Evolutionary conservation across 2,113 vertebrate genomes (phyloP).

Genomic region (Pituophis catenifer): DNA sequence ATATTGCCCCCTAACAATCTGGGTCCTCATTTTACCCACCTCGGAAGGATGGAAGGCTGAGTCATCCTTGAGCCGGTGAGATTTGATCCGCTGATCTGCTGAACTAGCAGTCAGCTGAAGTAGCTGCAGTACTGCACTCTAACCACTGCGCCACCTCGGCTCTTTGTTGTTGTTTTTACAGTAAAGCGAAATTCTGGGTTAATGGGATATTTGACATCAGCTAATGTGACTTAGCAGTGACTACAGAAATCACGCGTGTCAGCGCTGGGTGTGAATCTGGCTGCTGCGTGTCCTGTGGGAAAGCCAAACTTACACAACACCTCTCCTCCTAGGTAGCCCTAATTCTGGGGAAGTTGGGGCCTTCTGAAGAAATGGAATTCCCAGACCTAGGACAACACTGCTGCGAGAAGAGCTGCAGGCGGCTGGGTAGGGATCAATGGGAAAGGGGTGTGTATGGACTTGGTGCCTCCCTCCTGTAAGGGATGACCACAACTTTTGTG

Average conservation of each 20-base stretch:
- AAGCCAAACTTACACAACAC: neutral
- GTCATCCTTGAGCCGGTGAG: too few species aligned
- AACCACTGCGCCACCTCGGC: too few species aligned
- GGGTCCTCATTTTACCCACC: too few species aligned
- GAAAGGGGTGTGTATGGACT: neutral
- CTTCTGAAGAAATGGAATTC: slow-evolving; percentile 75
- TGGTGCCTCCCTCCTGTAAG: neutral
- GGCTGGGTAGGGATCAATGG: slow-evolving; percentile 74
- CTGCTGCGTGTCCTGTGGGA: neutral
- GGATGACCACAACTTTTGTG: neutral
- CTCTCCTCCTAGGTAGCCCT: slow-evolving; percentile 15
- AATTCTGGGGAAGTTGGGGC: neutral
- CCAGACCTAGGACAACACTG: slow-evolving; percentile 87
- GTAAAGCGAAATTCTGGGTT: neutral
- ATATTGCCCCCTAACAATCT: too few species aligned
- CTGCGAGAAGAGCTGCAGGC: slow-evolving; percentile 82
- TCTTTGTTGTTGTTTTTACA: neutral
- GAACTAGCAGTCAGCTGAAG: too few species aligned
- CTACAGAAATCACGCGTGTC: neutral
- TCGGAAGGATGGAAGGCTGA: too few species aligned
- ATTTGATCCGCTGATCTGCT: too few species aligned
- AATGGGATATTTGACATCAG: neutral
- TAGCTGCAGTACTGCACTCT: too few species aligned
- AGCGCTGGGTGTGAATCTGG: neutral
- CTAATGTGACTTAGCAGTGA: neutral